These are phyloP conservation scores for Toxostoma redivivum DNA, from an alignment of 2,113 vertebrate species.

Conservation along the genomic window DNA sequence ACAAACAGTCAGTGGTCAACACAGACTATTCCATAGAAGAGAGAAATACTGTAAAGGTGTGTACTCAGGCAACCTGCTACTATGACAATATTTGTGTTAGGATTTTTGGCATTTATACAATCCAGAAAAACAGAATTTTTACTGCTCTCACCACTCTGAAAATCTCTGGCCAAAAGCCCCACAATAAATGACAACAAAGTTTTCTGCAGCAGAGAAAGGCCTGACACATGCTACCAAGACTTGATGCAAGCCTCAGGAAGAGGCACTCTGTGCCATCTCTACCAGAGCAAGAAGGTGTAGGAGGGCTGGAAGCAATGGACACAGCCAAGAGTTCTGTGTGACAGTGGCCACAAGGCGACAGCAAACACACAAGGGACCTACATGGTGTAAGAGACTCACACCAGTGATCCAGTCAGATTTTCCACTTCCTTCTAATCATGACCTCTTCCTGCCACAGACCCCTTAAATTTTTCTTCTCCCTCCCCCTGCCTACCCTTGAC, in stretches of 20 bases:
- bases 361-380: not conserved
- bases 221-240: not conserved
- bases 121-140: not conserved
- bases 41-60: not conserved
- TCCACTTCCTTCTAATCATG: not conserved
- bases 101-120: not conserved
- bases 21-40: not conserved
- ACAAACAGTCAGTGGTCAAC: not conserved
- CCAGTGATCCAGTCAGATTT: not conserved
- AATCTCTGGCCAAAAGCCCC: not conserved
- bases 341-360: slow-evolving; percentile 10
- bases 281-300: not conserved
- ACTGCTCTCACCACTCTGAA: not conserved
- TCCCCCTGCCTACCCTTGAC: not conserved
- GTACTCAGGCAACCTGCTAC: rapidly evolving
- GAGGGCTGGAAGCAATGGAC: not conserved
- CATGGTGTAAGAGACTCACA: rapidly evolving
- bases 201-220: not conserved
- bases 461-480: not conserved
- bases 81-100: not conserved
- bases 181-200: not conserved
- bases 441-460: not conserved
- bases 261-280: not conserved
- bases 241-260: not conserved
- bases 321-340: not conserved